Percentiles rank a stretch among this genome's conserved stretches.
Evolutionary conservation across 2,888 invertebrate species (phyloP).

Genomic region (Ganaspis brasiliensis): DNA sequence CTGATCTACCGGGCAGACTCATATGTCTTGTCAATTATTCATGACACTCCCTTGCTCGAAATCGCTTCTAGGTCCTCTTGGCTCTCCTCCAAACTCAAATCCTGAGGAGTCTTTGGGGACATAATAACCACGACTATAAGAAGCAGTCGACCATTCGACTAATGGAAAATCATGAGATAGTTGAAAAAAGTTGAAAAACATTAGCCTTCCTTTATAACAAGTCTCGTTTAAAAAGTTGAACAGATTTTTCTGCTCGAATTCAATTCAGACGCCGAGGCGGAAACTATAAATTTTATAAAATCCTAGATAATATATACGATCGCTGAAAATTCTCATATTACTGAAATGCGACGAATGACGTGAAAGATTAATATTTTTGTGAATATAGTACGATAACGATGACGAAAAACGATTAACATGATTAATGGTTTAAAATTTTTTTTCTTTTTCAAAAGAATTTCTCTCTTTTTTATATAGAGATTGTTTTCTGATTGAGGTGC

Average conservation of each 20-base stretch:
- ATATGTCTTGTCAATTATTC: slow-evolving; percentile 55
- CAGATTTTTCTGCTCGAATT: not conserved
- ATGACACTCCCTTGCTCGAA: slow-evolving; percentile 48
- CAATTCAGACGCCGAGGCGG: too few species aligned
- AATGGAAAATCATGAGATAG: too few species aligned
- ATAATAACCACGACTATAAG: slow-evolving; percentile 12
- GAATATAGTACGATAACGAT: not conserved
- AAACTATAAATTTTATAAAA: not conserved
- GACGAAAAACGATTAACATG: not conserved
- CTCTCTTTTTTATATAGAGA: too few species aligned
- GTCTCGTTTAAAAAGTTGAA: too few species aligned
- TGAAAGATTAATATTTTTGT: not conserved
- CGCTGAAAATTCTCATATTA: not conserved
- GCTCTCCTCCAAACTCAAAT: slow-evolving; percentile 48
- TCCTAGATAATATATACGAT: not conserved
- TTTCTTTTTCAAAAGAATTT: too few species aligned
- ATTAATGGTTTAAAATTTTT: not conserved
- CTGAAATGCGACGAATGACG: not conserved
- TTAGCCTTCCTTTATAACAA: too few species aligned
- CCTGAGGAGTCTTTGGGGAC: not conserved
- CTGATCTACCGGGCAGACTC: slow-evolving; percentile 31
- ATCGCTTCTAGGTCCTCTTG: slow-evolving; percentile 46
- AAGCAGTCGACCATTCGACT: too few species aligned
- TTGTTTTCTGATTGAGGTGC: too few species aligned
- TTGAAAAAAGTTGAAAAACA: too few species aligned